Base-by-base conservation (phyloP, 2,888 invertebrate genomes). In the Mongoloraphidia duomilia region DNA sequence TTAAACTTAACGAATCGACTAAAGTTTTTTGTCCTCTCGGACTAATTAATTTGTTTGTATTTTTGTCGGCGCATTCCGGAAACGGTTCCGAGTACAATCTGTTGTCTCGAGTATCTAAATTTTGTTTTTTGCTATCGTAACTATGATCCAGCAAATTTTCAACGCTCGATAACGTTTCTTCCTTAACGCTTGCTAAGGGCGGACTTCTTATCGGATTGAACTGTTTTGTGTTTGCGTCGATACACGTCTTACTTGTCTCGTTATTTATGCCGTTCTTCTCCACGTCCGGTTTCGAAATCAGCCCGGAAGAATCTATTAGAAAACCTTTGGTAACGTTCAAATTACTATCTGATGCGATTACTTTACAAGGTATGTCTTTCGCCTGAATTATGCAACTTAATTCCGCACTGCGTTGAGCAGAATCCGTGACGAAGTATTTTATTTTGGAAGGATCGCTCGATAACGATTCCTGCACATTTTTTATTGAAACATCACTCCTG, bases 1-100 rank as follows among this genome's bases (percentile, higher is more conserved):
- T 73, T 52, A 76, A 65, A 60, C 72, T 73, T 56, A 76, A 61
- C 53, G 65, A 63, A 55, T 67, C 66, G 12, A 48, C 42, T 53
- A 68, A 58, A 35, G 64, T 65, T 58, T 63, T 65, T 47, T 48
- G 42, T 12, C 48, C 37, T 36, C 36, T 35, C 14, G 46, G 34
- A 44, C 39, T 38, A 34, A 35, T 13, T 34, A 37, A n/a, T 11
- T 34, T 17, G n/a, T 12, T 48, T 52, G 46, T 44, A 51, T 48
- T 49, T 49, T 51, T 55, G 35, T 49, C 44, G 44, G 49, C 49
- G 39, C 46, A 39, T 44, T 46, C 40, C 6, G 34, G 34, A 41
- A n/a, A 26, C 26, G 26, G 11, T 11, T 46, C 11, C 12, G 10
- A 3, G 11, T 33, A 46, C 14, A 46, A 37, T 26, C 26, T 26